Percentiles rank a stretch among this genome's conserved stretches.
phyloP scores from a whole-genome alignment of 92 coral and sea anemone genomes.

The Metridium senile region DNA sequence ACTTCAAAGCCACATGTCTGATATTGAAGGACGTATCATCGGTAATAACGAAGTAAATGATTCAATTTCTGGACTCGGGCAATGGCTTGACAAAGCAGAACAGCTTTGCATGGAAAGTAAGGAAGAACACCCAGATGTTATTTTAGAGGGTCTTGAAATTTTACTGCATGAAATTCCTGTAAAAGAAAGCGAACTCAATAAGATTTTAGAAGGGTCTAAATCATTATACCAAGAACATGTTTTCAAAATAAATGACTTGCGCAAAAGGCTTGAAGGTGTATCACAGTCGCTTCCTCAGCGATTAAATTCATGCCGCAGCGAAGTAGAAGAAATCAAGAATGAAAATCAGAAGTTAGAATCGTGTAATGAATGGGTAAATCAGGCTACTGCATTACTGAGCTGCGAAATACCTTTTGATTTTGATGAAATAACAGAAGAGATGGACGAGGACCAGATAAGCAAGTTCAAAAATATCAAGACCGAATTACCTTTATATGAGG shows the following conservation, averaged over 20 bases:
- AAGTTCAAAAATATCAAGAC: background rate
- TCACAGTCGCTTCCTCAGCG: constrained; percentile 25
- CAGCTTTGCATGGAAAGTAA: background rate
- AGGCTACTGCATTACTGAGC: constrained; percentile 34
- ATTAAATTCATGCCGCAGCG: constrained; percentile 29
- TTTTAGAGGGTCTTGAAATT: constrained; percentile 28
- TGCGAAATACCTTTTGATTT: constrained; percentile 33
- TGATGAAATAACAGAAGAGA: constrained; percentile 8
- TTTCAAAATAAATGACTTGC: constrained; percentile 14
- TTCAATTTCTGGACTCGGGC: constrained; percentile 39
- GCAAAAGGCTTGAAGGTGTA: constrained; percentile 40
- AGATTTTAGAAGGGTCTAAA: background rate
- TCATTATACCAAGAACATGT: background rate
- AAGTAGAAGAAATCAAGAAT: constrained; percentile 29
- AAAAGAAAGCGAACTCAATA: constrained; percentile 35
- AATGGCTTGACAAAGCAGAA: constrained; percentile 46
- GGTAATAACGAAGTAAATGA: constrained; percentile 44
- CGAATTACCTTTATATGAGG: constrained; percentile 22
- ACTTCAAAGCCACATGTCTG: constrained; percentile 28
- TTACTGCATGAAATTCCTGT: constrained; percentile 34
- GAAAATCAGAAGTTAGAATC: constrained; percentile 42
- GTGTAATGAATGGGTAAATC: constrained; percentile 50
- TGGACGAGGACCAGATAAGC: constrained; percentile 9
- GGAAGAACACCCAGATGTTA: constrained; percentile 23
- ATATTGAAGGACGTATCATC: constrained; percentile 34